phyloP scores from a whole-genome alignment of 92 coral and sea anemone species.

The Anthopleura xanthogrammica region DNA sequence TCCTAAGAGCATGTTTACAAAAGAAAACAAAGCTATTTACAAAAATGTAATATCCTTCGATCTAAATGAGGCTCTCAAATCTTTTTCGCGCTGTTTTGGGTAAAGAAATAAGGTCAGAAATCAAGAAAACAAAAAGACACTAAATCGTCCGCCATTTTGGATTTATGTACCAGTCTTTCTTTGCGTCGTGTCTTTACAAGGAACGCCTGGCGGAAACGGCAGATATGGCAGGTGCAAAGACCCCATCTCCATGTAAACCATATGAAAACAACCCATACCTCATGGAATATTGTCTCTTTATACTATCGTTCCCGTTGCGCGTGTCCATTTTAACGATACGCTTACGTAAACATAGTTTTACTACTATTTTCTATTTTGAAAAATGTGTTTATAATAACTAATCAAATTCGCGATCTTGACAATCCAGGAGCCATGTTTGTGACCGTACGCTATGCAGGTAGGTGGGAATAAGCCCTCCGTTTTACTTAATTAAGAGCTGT shows the following conservation, averaged over 20 bases:
- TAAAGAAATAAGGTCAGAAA: background rate
- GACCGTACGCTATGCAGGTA: slow-evolving; percentile 87
- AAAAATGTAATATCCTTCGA: slow-evolving; percentile 21
- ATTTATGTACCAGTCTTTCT: background rate
- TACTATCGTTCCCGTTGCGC: background rate
- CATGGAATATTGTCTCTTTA: background rate
- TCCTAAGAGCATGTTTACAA: background rate
- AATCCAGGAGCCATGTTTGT: slow-evolving; percentile 55
- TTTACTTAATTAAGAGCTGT: background rate
- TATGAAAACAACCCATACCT: background rate
- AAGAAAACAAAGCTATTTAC: slow-evolving; percentile 26
- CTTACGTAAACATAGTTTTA: background rate
- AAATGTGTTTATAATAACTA: background rate
- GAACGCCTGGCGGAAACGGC: slow-evolving; percentile 14
- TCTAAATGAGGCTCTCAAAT: slow-evolving; percentile 7
- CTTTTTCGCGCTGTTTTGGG: background rate
- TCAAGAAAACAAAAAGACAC: background rate
- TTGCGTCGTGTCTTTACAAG: background rate
- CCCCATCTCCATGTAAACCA: slow-evolving; percentile 12
- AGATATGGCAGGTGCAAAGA: slow-evolving; percentile 9
- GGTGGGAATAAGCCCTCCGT: slow-evolving; percentile 20
- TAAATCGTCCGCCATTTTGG: slow-evolving; percentile 32
- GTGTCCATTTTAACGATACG: background rate
- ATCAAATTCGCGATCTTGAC: background rate
- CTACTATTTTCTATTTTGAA: background rate